phyloP scores from a whole-genome alignment of 2,113 vertebrate species.

The Thermophis baileyi region DNA sequence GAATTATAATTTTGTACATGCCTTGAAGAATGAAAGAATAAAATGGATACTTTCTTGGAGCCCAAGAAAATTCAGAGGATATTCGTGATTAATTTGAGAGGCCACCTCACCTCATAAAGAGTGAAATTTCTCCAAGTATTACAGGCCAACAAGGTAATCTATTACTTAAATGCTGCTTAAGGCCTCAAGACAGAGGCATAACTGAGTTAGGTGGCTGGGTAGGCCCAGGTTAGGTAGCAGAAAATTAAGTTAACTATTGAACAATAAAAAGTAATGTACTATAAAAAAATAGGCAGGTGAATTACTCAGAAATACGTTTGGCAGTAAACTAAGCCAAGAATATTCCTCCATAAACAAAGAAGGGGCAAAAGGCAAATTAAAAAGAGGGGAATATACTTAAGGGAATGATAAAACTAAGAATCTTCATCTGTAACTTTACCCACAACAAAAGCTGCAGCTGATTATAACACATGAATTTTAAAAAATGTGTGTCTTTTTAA shows the following conservation, averaged over 20 bases:
- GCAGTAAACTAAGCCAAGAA: conserved; percentile 3
- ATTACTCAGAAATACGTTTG: neutral
- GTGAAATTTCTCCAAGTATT: conserved; percentile 51
- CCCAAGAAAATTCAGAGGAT: conserved; percentile 49
- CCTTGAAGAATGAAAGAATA: conserved; percentile 51
- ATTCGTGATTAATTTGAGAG: conserved; percentile 61
- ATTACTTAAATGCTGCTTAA: conserved; percentile 46
- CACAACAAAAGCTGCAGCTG: neutral
- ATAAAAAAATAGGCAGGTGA: conserved; percentile 3
- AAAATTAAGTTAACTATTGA: conserved; percentile 20
- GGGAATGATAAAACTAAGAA: neutral
- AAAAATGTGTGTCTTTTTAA: neutral
- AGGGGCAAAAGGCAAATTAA: neutral
- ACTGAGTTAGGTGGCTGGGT: conserved; percentile 4
- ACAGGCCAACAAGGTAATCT: conserved; percentile 19
- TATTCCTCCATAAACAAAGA: neutral
- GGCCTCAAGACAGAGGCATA: conserved; percentile 21
- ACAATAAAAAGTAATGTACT: neutral
- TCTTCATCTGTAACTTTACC: neutral
- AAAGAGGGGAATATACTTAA: neutral
- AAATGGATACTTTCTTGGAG: conserved; percentile 48
- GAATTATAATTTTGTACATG: neutral
- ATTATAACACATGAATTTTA: neutral
- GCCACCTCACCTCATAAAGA: conserved; percentile 56
- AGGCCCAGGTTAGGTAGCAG: neutral